Conservation (phyloP, 2,797 vertebrate genomes). For the Girardinus metallicus region DNA sequence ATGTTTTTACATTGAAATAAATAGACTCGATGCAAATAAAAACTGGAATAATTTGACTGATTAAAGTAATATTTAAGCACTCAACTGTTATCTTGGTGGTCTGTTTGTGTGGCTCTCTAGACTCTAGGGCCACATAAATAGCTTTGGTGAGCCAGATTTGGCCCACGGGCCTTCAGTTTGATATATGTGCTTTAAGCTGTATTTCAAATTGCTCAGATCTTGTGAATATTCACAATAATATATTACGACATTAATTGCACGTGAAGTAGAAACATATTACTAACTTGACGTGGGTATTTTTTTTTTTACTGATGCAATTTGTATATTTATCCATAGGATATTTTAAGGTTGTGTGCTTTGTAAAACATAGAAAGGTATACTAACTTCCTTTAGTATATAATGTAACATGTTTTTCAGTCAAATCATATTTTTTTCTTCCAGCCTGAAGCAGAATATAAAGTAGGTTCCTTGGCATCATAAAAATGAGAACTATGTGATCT, state of each 20-base stretch:
- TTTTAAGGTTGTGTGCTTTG: conserved; percentile 3
- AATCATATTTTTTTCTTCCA: neutral
- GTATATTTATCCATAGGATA: neutral
- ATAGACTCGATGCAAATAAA: too few relatives aligned
- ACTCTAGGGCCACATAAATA: too few relatives aligned
- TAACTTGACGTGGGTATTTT: neutral
- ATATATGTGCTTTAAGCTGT: neutral
- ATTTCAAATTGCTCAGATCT: neutral
- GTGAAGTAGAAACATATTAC: neutral
- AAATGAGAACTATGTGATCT: neutral
- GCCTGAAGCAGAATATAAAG: neutral
- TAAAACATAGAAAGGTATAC: neutral
- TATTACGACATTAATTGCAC: neutral
- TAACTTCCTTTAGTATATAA: neutral
- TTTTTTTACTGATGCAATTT: neutral
- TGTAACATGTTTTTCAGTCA: neutral
- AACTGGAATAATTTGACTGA: too few relatives aligned
- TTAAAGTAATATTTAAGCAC: too few relatives aligned
- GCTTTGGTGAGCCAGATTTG: too few relatives aligned
- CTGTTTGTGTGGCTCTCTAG: too few relatives aligned
- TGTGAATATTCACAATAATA: neutral
- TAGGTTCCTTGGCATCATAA: neutral
- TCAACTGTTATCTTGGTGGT: too few relatives aligned
- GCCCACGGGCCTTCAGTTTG: too few relatives aligned
- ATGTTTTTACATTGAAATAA: too few relatives aligned